These are phyloP conservation scores for Borostomias antarcticus DNA, from an alignment of 2,797 vertebrate genomes.

Conservation along the genomic window DNA sequence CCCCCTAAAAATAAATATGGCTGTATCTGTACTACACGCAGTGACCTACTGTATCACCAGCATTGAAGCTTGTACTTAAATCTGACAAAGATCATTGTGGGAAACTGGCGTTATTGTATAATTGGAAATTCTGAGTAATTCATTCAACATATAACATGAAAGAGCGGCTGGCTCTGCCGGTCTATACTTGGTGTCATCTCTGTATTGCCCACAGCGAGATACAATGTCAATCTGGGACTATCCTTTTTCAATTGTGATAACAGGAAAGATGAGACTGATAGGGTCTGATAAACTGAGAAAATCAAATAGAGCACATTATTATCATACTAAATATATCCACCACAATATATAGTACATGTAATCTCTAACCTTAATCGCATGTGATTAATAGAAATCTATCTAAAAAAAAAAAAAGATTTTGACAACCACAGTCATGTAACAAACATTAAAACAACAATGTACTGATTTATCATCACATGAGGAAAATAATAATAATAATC, in stretches of 20 bases:
- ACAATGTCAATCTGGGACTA: conserved; percentile 12
- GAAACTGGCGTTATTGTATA: not conserved
- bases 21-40: conserved; percentile 51
- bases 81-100: not conserved
- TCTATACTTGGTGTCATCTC: not conserved
- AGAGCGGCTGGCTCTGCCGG: not conserved
- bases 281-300: conserved; percentile 47
- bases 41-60: conserved; percentile 53
- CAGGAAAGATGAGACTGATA: conserved; percentile 52
- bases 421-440: conserved; percentile 8
- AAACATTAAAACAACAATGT: not conserved
- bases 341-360: conserved; percentile 31
- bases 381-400: conserved; percentile 66
- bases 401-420: too few species aligned
- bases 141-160: not conserved
- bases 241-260: conserved; percentile 50
- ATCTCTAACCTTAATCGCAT: conserved; percentile 39
- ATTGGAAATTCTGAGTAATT: not conserved
- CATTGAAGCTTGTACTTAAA: conserved; percentile 29
- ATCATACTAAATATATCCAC: conserved; percentile 53
- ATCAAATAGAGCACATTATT: conserved; percentile 59
- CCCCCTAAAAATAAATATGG: conserved; percentile 66
- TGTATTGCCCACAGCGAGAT: too few species aligned
- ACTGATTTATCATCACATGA: not conserved
- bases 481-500: too few species aligned